Evolutionary conservation across 1,140 invertebrate species (phyloP).

Genomic region (Sarcophaga bullata): DNA sequence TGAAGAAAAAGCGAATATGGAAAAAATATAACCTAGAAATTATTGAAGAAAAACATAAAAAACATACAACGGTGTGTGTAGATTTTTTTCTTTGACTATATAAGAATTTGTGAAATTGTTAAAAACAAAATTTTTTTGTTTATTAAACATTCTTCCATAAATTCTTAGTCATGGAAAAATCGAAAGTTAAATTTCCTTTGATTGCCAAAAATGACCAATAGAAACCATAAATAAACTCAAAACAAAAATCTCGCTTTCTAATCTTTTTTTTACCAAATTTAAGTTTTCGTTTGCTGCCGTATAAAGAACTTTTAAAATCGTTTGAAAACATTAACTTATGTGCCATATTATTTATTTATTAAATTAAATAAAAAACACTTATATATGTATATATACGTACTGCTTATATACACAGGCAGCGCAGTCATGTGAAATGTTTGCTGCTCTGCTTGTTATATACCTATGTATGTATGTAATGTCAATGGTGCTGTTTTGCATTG

Average conservation of each 20-base stretch:
- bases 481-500: slow-evolving; percentile 10
- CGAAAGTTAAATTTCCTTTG: slow-evolving; percentile 2
- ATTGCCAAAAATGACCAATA: neutral
- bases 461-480: neutral
- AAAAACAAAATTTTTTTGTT: neutral
- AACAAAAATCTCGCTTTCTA: slow-evolving; percentile 11
- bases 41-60: too few species aligned
- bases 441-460: too few species aligned
- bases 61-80: too few species aligned
- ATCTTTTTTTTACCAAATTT: slow-evolving; percentile 2
- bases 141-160: neutral
- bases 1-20: too few species aligned
- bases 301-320: neutral
- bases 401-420: neutral
- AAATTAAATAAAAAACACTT: neutral
- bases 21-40: too few species aligned
- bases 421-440: neutral
- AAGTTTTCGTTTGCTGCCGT: neutral
- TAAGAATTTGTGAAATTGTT: too few species aligned
- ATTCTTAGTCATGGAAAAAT: slow-evolving; percentile 10
- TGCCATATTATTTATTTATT: too few species aligned
- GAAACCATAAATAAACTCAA: neutral
- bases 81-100: too few species aligned
- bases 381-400: neutral
- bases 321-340: too few species aligned